Base-by-base conservation (phyloP, 2,888 invertebrate species). In the Chalcis sispes region DNA sequence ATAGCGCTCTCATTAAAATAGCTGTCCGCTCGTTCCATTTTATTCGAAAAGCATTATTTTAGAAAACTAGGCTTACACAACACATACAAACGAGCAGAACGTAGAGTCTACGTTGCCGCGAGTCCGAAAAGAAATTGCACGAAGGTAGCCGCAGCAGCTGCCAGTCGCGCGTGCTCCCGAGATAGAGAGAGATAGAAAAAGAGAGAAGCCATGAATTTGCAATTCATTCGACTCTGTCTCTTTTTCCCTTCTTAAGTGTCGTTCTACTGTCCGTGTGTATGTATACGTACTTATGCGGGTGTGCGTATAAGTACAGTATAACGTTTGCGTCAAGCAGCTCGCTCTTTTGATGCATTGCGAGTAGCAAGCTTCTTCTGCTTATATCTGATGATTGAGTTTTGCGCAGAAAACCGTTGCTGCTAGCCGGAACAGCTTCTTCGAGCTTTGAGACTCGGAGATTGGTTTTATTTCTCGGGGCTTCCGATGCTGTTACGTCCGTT, bases 181-280 rank as follows among this genome's bases (percentile, higher is more conserved):
- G n/a, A n/a, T n/a, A n/a, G n/a, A n/a, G n/a, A n/a, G n/a, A n/a
- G n/a, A n/a, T n/a, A n/a, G n/a, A n/a, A n/a, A n/a, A n/a, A n/a
- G n/a, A n/a, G n/a, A n/a, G 54, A 72, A 79, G 81, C 79, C 82
- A 76, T 65, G 78, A 83, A 85, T 85, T 85, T 84, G 83, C 84
- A 82, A 85, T 82, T 85, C 81, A 79, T 73, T 75, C 77, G 79
- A 69, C 73, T n/a, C n/a, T n/a, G n/a, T n/a, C n/a, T n/a, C n/a
- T n/a, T n/a, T n/a, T n/a, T 72, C 75, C 71, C 52, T 25, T 64
- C 27, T n/a, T n/a, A 15, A 8, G 18, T 58, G 42, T 18, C 32
- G 3, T 8, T 8, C 54, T 52, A 18, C 7, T 13, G 25, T n/a
- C 20, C 52, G 52, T 18, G 25, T 29, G 7, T 3, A 18, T 32